phyloP scores from a whole-genome alignment of 2,113 vertebrate species.

The Mandrillus leucophaeus region DNA sequence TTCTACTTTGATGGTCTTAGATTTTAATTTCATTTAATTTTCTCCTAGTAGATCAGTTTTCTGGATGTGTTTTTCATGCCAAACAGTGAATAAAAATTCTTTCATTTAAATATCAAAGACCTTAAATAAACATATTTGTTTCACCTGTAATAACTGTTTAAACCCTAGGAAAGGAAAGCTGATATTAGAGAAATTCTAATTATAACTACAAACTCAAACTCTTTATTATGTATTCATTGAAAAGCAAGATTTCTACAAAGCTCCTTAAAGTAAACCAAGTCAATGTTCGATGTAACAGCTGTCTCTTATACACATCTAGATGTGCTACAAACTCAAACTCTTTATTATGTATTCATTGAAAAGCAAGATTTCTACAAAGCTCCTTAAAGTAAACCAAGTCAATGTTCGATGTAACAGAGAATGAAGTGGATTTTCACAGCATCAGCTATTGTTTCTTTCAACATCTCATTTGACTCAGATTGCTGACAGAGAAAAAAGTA shows the following conservation, averaged over 20 bases:
- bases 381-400: too few relatives aligned
- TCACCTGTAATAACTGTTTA: not conserved
- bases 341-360: too few relatives aligned
- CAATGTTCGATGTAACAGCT: not conserved
- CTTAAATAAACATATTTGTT: not conserved
- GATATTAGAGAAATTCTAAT: not conserved
- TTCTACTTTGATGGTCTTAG: constrained; percentile 10
- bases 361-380: too few relatives aligned
- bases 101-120: constrained; percentile 8
- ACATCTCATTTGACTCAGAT: too few relatives aligned
- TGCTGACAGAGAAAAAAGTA: not conserved
- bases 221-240: not conserved
- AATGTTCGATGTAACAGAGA: too few relatives aligned
- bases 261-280: too few relatives aligned
- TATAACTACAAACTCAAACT: not conserved
- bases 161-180: not conserved
- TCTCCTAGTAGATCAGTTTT: not conserved
- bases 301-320: too few relatives aligned
- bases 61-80: not conserved
- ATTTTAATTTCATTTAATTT: not conserved
- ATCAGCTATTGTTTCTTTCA: not conserved
- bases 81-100: not conserved
- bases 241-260: not conserved
- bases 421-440: not conserved
- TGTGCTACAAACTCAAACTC: too few relatives aligned